These are phyloP conservation scores for Mirza zaza DNA, from an alignment of 2,113 vertebrate species.

Conservation along the genomic window DNA sequence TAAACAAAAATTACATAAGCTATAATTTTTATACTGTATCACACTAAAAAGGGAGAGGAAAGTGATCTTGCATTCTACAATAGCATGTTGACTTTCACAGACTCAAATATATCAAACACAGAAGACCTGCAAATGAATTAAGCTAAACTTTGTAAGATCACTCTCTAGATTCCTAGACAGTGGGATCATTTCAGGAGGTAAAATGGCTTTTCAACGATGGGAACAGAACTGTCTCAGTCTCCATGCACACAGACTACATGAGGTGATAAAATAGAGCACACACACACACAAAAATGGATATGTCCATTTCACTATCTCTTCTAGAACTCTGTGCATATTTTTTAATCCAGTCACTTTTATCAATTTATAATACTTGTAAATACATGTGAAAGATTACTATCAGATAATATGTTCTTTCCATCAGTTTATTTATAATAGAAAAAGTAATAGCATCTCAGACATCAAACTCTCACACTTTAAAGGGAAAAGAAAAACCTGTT, in stretches of 20 bases:
- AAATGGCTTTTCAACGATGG: not conserved
- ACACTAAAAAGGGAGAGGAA: not conserved
- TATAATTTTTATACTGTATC: not conserved
- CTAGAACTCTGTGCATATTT: not conserved
- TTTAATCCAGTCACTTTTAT: conserved; percentile 30
- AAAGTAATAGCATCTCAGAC: not conserved
- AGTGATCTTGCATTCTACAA: not conserved
- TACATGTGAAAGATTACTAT: not conserved
- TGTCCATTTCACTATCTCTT: not conserved
- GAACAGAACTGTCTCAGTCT: not conserved
- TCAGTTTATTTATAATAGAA: conserved; percentile 53
- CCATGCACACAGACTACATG: not conserved
- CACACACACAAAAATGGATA: not conserved
- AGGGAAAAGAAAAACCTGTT: not conserved
- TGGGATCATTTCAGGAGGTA: not conserved
- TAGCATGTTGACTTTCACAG: not conserved
- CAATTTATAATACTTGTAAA: not conserved
- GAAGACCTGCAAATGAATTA: not conserved
- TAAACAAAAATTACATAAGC: not conserved
- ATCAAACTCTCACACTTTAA: conserved; percentile 26
- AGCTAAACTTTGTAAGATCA: conserved; percentile 5
- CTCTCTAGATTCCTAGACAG: not conserved
- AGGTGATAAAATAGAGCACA: not conserved
- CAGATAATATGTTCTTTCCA: not conserved
- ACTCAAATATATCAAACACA: conserved; percentile 1